Conservation (phyloP, 2,113 vertebrate species). For the Illadopsis cleaveri region DNA sequence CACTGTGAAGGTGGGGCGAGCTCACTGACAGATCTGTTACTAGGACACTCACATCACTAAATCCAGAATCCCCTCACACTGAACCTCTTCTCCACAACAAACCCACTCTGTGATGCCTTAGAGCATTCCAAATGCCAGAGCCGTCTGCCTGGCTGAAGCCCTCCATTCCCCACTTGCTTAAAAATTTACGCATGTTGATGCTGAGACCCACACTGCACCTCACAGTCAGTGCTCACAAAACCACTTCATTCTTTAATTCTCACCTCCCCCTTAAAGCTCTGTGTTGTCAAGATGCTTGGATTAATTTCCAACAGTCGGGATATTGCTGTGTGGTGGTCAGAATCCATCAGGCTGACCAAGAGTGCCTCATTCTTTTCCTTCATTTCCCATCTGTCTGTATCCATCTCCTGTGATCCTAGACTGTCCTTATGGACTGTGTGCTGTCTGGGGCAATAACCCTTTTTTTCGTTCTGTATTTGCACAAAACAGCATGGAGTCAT, state of each 20-base stretch:
- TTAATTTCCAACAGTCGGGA: not conserved
- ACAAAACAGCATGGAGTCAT: not conserved
- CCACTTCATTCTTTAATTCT: not conserved
- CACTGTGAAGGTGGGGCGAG: accelerated
- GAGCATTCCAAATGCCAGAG: not conserved
- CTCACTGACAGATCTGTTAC: not conserved
- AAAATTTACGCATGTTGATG: not conserved
- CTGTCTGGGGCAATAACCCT: not conserved
- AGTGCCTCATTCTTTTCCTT: not conserved
- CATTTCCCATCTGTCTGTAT: slow-evolving; percentile 20
- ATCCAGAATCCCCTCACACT: not conserved
- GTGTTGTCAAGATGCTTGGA: not conserved
- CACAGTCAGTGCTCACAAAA: not conserved
- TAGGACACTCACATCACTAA: not conserved
- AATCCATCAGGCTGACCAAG: slow-evolving; percentile 1
- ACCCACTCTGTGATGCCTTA: not conserved
- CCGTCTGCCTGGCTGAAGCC: not conserved
- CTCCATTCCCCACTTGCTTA: not conserved
- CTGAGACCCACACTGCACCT: not conserved
- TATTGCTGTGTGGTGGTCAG: not conserved
- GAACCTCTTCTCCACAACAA: not conserved
- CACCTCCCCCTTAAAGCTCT: not conserved
- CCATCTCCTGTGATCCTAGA: not conserved
- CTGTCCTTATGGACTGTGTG: not conserved
- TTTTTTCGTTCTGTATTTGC: not conserved